Conservation (phyloP, 2,797 vertebrate genomes). For the Macrochelys suwanniensis region DNA sequence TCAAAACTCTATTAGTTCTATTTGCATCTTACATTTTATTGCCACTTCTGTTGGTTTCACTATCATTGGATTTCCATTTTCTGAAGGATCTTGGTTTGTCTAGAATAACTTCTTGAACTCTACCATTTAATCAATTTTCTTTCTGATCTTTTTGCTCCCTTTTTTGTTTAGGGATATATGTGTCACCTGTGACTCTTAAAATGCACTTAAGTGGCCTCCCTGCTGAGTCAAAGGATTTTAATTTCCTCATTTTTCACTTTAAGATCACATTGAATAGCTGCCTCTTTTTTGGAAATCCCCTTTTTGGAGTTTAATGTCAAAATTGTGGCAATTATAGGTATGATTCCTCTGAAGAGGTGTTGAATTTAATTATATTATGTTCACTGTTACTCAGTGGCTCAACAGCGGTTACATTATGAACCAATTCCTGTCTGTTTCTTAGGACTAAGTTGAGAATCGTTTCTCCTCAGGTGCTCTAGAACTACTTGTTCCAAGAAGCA, state of each 20-base stretch:
- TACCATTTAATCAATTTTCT: background rate
- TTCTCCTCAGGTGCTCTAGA: background rate
- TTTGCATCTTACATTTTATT: background rate
- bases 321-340: background rate
- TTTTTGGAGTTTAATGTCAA: background rate
- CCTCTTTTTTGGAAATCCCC: background rate
- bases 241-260: constrained; percentile 55
- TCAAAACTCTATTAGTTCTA: background rate
- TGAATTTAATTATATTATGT: background rate
- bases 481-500: constrained; percentile 7
- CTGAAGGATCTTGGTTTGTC: background rate
- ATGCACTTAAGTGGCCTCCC: background rate
- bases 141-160: constrained; percentile 20
- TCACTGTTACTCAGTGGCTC: constrained; percentile 19
- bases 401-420: background rate
- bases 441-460: background rate
- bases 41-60: background rate
- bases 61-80: background rate
- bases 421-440: constrained; percentile 12
- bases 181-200: constrained; percentile 28
- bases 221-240: background rate
- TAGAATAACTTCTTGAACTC: background rate
- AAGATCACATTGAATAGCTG: constrained; percentile 34
- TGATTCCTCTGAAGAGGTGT: constrained; percentile 9
- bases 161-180: constrained; percentile 12